Base-by-base conservation (phyloP, 2,113 vertebrate species). In the Thermophis baileyi region DNA sequence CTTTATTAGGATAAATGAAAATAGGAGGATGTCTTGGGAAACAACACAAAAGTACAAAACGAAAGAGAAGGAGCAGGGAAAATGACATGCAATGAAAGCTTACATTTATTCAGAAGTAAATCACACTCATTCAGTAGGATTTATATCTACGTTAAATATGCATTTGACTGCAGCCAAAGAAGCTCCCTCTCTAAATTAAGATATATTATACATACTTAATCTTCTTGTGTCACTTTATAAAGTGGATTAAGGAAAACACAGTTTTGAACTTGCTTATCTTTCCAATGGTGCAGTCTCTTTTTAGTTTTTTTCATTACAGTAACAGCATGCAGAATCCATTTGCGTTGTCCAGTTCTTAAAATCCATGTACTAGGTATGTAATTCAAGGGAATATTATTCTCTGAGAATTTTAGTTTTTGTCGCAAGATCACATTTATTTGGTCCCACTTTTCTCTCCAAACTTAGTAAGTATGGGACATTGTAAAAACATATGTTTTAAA, bases 1-100 rank as follows among this genome's bases (percentile, higher is more conserved):
- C 89, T 93, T 94, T 40, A 47, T 8, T 90, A 92, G 90, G 50
- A 44, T 74, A 93, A 85, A 50, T 94, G 50, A 85, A 92, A 85
- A 22, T 25, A 74, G 50, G 2, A 3, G n/a, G 88, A 27, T 11
- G 49, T 53, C 92, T 93, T 94, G 53, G 94, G 49, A 1, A 24
- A 1, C 25, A 50, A 44, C 11, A 69, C 0, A 87, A 90, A 94
- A 3, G 0, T 4, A 87, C 25, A 87, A 49, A 87, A 87, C 10
- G 3, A 25, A 46, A 1, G 54, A 25, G 60, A n/a, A 63, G 60
- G 57, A 60, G 25, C 57, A 27, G 25, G 57, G 57, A 60, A 55
- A 57, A 57, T 57, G 22, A 57, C 54, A 63, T 63, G 27, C 27
- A 63, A n/a, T 63, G 27, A 63, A 63, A 63, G 4, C 57, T 63